Base-by-base conservation (phyloP, 23 tunicate species). In the Trididemnum miniatum region DNA sequence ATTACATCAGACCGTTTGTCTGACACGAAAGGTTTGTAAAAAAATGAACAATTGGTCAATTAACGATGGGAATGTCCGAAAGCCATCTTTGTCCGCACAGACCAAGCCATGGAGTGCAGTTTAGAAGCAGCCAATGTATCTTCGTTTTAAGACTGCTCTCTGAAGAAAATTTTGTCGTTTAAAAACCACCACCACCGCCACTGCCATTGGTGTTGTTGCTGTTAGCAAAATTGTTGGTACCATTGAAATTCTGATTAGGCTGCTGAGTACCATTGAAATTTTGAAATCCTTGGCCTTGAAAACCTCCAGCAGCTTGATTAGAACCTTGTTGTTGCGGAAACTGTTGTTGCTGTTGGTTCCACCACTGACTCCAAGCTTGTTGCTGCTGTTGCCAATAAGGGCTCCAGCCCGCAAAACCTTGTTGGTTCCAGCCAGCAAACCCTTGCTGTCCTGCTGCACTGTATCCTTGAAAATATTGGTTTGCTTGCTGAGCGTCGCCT, bases 351-450 rank as follows among this genome's bases (percentile, higher is more conserved):
- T 36, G 71, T 62, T 79, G 83, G 34, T 65, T 40, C 35, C 37
- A 35, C 25, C 40, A 52, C 65, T 44, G 81, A 62, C 28, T 22
- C 69, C 69, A 80, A 4, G 84, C 76, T 65, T 65, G 76, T 31
- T 36, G 59, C 33, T 83, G 89, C 31, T 75, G 82, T 25, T 38
- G 37, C 87, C 80, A 74, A 0, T 34, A 18, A 0, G 49, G 63
- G 49, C 62, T 35, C 86, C 86, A 82, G 22, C 7, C 69, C 20
- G 79, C 86, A 71, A 30, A 82, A 20, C 63, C 63, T 28, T 72
- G 87, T 26, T 85, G 89, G 54, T 77, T 77, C 82, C 82, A 77
- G 1, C 38, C 67, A 24, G 33, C 67, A 25, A 51, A 77, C 3
- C 67, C 67, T 39, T 73, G 79, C 32, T 73, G 79, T 20, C 24